A percentile compares a stretch with the other conserved stretches of the same genome.
phyloP scores from a whole-genome alignment of 2,888 invertebrate genomes.

The Xiphydria camelus region DNA sequence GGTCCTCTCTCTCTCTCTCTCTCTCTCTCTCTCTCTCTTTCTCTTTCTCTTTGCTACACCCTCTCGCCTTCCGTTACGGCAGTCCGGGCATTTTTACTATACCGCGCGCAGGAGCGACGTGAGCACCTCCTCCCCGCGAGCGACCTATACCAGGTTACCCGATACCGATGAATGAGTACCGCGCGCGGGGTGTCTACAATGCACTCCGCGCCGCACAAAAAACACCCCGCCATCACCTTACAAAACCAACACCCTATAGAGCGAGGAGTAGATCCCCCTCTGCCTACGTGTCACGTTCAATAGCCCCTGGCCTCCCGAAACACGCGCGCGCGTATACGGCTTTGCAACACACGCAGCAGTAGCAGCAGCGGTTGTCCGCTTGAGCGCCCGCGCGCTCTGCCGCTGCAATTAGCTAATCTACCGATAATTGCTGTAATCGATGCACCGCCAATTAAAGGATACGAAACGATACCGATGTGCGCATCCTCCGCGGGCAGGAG shows the following conservation, averaged over 20 bases:
- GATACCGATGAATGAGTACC: constrained; percentile 51
- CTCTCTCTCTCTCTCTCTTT: constrained; percentile 18
- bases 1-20: constrained; percentile 22
- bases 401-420: constrained; percentile 49
- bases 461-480: constrained; percentile 48
- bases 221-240: constrained; percentile 21
- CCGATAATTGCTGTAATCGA: constrained; percentile 52
- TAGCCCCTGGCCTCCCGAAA: constrained; percentile 19
- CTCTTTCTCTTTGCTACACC: constrained; percentile 11
- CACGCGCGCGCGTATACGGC: constrained; percentile 4
- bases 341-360: constrained; percentile 2
- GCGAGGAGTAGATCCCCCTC: too few relatives aligned
- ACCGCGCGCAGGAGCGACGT: too few relatives aligned
- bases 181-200: constrained; percentile 16
- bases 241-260: constrained; percentile 21
- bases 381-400: constrained; percentile 10
- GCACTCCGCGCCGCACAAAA: constrained; percentile 24
- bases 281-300: constrained; percentile 39
- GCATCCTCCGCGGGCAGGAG: too few relatives aligned
- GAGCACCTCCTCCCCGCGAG: constrained; percentile 3
- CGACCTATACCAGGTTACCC: constrained; percentile 35
- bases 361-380: constrained; percentile 5
- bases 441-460: constrained; percentile 44
- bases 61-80: constrained; percentile 4
- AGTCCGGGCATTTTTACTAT: background rate